Base-by-base conservation (phyloP, 2,888 invertebrate species). In the Horisme vitalbata region DNA sequence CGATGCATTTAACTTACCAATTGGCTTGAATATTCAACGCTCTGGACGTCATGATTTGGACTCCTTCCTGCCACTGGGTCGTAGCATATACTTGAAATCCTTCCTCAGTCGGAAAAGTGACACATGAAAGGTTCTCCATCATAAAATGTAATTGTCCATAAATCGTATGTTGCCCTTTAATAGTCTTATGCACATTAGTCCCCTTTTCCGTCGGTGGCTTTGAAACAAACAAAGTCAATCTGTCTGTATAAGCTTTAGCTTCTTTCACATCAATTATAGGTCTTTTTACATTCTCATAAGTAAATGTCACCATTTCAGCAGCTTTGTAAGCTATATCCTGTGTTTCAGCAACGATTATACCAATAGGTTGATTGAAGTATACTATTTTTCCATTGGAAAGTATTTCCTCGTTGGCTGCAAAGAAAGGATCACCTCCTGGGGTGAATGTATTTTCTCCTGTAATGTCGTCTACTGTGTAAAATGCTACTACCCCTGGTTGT, bases 91-190 rank as follows among this genome's bases (percentile, higher is more conserved):
- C 90, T 53, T 93, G 91, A 57, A 95, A 74, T 0, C 93, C 93
- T 68, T 94, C 93, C 67, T 95, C 95, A 1, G 83, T 86, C 0
- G 95, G 95, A 15, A 91, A 71, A 11, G 92, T 91, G 1, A 93
- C 86, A 63, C 93, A 92, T 0, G 87, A 87, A 49, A 94, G 92
- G 0, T 93, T 91, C 69, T 95, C 95, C 94, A 95, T 94, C 9
- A 91, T 90, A 56, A 92, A 94, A 73, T 95, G 95, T 65, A 93
- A 94, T 65, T 96, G 95, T 7, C 86, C 73, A n/a, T 91, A 91
- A 37, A 90, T 71, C 18, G 89, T 79, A 24, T 90, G 82, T 9
- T 73, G 80, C 0, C 94, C 94, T 51, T 61, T 69, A 4, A 91
- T 84, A 4, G 75, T 52, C 45, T 90, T 83, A 12, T 71, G 79